Conservation (phyloP, 2,888 invertebrate genomes). For the Andrena dorsata region DNA sequence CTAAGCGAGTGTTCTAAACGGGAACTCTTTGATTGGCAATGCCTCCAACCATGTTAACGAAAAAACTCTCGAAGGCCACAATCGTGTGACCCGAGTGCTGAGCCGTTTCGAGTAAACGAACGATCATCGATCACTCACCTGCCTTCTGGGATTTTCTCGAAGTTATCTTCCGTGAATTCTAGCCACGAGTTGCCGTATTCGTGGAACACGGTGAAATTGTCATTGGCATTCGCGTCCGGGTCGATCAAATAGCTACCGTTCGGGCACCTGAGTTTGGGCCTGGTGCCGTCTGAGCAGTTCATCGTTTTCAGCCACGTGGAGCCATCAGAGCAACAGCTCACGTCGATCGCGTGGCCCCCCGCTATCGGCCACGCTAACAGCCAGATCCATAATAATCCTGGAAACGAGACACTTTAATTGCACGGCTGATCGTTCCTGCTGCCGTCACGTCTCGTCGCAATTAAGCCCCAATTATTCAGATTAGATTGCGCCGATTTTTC, state of each 20-base stretch:
- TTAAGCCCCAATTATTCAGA: conserved; percentile 9
- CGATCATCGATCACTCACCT: conserved; percentile 44
- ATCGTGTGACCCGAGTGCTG: too few relatives aligned
- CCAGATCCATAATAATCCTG: conserved; percentile 57
- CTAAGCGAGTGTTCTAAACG: too few relatives aligned
- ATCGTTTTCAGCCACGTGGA: conserved; percentile 40
- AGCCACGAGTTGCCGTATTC: conserved; percentile 45
- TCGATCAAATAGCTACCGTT: conserved; percentile 74
- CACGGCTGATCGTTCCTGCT: too few relatives aligned
- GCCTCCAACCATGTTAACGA: too few relatives aligned
- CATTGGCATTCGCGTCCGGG: conserved; percentile 46
- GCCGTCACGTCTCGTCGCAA: background rate
- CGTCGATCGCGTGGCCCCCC: conserved; percentile 32
- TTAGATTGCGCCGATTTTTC: conserved; percentile 9
- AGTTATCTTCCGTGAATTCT: background rate
- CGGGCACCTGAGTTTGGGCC: conserved; percentile 68
- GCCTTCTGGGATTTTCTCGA: conserved; percentile 46
- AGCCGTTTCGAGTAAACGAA: too few relatives aligned
- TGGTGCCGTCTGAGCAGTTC: conserved; percentile 74
- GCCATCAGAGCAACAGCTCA: conserved; percentile 65
- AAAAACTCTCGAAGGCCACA: too few relatives aligned
- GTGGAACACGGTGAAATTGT: conserved; percentile 39
- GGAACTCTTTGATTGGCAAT: too few relatives aligned
- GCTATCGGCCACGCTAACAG: conserved; percentile 38
- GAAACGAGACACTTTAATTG: background rate